A percentile compares a stretch with the other conserved stretches of the same genome.
Conservation (phyloP, 2,888 invertebrate species). For the Drosophila bunnanda region DNA sequence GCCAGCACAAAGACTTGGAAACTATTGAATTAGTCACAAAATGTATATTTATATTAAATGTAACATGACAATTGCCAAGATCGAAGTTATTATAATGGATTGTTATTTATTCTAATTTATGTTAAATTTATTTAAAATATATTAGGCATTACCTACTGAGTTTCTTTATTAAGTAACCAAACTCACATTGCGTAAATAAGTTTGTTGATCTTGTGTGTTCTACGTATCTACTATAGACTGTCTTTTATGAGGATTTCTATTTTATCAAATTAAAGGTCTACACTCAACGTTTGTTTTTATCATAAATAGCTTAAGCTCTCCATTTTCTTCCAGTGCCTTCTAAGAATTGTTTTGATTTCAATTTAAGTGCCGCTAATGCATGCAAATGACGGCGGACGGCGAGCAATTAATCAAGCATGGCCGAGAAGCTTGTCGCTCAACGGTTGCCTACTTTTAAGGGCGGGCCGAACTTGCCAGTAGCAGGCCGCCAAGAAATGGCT, state of each 20-base stretch:
- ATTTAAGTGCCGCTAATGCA: slow-evolving; percentile 51
- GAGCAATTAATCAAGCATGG: slow-evolving; percentile 56
- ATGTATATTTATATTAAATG: no score
- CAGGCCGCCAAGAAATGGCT: slow-evolving; percentile 40
- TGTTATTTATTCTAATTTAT: no score
- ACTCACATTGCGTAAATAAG: not conserved
- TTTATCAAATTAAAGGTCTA: not conserved
- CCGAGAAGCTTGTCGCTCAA: slow-evolving; percentile 34
- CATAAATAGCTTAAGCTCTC: not conserved
- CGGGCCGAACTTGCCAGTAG: not conserved
- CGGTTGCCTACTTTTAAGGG: slow-evolving; percentile 28
- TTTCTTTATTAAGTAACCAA: not conserved
- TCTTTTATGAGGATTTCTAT: not conserved
- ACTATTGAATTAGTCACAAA: not conserved
- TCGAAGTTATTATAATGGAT: no score
- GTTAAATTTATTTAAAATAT: no score
- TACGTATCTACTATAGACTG: no score
- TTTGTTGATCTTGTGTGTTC: not conserved
- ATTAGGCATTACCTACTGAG: not conserved
- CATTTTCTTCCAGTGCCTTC: not conserved
- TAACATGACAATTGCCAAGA: not conserved
- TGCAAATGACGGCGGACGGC: slow-evolving; percentile 60
- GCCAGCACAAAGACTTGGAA: no score
- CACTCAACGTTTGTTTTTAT: no score
- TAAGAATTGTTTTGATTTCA: slow-evolving; percentile 56